Evolutionary conservation across 2,888 invertebrate genomes (phyloP).

Genomic region (Heteromyza rotundicornis): DNA sequence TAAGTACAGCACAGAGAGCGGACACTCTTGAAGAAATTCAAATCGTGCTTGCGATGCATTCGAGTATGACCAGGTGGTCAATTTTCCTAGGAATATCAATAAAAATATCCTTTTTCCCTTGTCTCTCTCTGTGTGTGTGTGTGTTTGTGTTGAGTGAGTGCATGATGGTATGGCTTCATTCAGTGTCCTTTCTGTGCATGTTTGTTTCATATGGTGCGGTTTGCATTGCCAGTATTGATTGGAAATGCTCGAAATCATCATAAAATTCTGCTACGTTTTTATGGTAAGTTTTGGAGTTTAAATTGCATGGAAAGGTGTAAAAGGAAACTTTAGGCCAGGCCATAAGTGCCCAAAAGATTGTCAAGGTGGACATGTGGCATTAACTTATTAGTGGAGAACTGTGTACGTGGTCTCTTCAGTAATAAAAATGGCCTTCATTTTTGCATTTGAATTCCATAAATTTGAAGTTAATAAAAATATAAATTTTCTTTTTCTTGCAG

Average conservation of each 20-base stretch:
- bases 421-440: no score
- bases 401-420: no score
- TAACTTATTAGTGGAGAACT: no score
- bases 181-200: background rate
- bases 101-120: conserved; percentile 10
- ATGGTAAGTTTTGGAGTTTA: background rate
- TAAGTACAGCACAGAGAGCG: no score
- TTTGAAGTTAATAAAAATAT: background rate
- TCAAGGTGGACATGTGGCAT: no score
- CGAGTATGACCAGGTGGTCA: conserved; percentile 40
- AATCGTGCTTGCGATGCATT: conserved; percentile 22
- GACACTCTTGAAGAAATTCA: background rate
- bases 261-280: conserved; percentile 12
- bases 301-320: no score
- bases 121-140: background rate
- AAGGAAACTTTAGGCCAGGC: no score
- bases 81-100: conserved; percentile 21
- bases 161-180: background rate
- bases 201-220: background rate
- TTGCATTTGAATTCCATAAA: no score
- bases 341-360: no score
- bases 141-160: no score
- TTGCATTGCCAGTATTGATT: conserved; percentile 12
- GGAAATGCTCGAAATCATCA: conserved; percentile 20
- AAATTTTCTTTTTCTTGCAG: conserved; percentile 44